phyloP scores from a whole-genome alignment of 2,888 invertebrate species.

The Unio delphinus region DNA sequence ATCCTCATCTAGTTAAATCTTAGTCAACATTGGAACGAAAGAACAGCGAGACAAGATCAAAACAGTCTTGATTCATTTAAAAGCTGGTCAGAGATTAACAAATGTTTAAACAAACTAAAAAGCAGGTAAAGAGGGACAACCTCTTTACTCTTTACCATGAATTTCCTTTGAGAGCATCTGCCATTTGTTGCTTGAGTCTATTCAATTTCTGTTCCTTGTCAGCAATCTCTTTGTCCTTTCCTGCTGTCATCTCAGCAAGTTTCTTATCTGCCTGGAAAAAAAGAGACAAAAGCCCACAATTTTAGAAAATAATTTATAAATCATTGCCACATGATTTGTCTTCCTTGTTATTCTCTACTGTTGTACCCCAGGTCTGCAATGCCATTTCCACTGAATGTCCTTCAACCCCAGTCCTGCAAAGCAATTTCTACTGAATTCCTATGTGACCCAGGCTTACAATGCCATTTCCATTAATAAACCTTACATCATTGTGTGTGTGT shows the following conservation, averaged over 20 bases:
- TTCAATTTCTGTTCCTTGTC: slow-evolving; percentile 64
- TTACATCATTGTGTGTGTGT: no score
- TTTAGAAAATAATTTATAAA: background rate
- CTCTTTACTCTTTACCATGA: slow-evolving; percentile 57
- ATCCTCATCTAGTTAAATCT: no score
- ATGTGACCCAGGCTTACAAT: no score
- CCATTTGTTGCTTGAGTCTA: slow-evolving; percentile 68
- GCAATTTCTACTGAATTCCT: no score
- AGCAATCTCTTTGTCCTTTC: slow-evolving; percentile 63
- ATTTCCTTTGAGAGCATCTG: slow-evolving; percentile 69
- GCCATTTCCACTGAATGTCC: background rate
- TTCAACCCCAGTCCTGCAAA: no score
- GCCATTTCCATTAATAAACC: no score
- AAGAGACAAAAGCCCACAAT: no score
- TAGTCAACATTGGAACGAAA: no score
- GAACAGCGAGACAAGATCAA: no score
- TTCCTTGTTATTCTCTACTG: no score
- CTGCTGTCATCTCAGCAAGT: slow-evolving; percentile 41
- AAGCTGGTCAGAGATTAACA: background rate
- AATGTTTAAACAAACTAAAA: background rate
- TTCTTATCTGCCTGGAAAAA: slow-evolving; percentile 53
- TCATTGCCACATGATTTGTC: background rate
- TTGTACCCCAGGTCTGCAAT: no score
- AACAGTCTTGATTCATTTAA: background rate
- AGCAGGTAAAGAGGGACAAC: background rate